These are phyloP conservation scores for Rhincodon typus DNA, from an alignment of 2,797 vertebrate genomes.

Conservation along the genomic window DNA sequence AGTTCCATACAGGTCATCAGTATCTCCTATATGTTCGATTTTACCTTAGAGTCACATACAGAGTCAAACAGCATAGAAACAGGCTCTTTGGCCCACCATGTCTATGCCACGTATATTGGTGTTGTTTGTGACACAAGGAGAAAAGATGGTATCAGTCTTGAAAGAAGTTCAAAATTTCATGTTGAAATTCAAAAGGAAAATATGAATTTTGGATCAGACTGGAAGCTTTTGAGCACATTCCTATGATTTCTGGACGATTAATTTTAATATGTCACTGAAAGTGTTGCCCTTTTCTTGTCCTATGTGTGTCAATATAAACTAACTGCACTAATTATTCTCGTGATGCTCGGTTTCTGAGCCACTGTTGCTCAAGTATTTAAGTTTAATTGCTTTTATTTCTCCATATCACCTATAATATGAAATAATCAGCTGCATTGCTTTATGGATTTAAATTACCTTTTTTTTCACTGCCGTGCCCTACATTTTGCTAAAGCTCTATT, in stretches of 20 bases:
- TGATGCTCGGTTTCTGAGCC: not conserved
- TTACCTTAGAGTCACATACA: not conserved
- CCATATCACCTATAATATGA: not conserved
- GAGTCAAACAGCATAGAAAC: too few species aligned
- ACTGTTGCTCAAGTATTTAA: conserved; percentile 3
- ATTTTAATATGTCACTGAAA: not conserved
- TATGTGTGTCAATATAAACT: not conserved
- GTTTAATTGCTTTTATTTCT: conserved; percentile 8
- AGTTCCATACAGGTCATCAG: not conserved
- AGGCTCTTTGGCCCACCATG: too few species aligned
- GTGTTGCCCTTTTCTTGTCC: not conserved
- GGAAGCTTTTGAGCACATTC: not conserved
- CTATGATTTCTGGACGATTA: not conserved
- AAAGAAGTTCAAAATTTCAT: not conserved
- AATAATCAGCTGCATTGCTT: conserved; percentile 2
- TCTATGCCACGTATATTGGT: not conserved
- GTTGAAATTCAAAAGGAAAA: not conserved
- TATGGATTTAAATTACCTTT: not conserved
- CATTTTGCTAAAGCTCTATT: not conserved
- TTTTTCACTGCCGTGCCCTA: not conserved
- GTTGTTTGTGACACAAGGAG: not conserved
- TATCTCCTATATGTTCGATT: not conserved
- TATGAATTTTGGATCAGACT: not conserved
- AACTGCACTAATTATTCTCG: not conserved
- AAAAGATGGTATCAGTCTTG: not conserved